Evolutionary conservation across 2,888 invertebrate species (phyloP), one percentile per base, ranked within the genome.

Genomic region (Trilocha varians): DNA sequence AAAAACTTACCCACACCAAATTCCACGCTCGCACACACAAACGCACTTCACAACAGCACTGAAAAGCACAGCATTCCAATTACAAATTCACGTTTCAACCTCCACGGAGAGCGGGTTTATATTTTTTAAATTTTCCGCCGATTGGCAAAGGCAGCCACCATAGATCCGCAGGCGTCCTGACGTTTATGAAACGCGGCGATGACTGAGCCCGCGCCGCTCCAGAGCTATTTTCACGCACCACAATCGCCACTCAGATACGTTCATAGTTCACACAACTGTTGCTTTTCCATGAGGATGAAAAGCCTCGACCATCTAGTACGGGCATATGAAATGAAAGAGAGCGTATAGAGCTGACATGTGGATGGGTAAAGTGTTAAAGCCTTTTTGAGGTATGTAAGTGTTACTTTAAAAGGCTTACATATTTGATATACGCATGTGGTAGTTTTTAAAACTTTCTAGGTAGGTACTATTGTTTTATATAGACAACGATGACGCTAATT

Each of bases 101-200:
- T 36, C 13, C 13, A 47, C 32, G n/a, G 45, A 47, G 41, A 38
- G 16, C 17, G 18, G 40, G 38, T 34, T 33, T 44, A 38, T 44
- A 14, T 47, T 55, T 59, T 62, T 62, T 64, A 51, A 57, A 57
- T 62, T 59, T 49, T 57, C 47, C 65, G 63, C 68, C 60, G 47
- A 46, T 44, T 46, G 41, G 41, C 57, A 46, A 53, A 59, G 47
- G 46, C 51, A 41, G 46, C 42, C 51, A 42, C 45, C 45, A 39
- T 33, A 45, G 17, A 42, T 41, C 41, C 42, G 48, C 44, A 39
- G 56, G 64, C 78, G 76, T 70, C 70, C 63, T 60, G 53, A 52
- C 75, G 51, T 55, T 56, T 55, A 62, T 69, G 58, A 53, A 62
- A 60, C 75, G 66, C 70, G 71, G 46, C 64, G 66, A 60, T 59